Percentiles rank a stretch among this genome's conserved stretches.
Evolutionary conservation across 2,113 vertebrate genomes (phyloP).

Genomic region (Trematomus loennbergii): DNA sequence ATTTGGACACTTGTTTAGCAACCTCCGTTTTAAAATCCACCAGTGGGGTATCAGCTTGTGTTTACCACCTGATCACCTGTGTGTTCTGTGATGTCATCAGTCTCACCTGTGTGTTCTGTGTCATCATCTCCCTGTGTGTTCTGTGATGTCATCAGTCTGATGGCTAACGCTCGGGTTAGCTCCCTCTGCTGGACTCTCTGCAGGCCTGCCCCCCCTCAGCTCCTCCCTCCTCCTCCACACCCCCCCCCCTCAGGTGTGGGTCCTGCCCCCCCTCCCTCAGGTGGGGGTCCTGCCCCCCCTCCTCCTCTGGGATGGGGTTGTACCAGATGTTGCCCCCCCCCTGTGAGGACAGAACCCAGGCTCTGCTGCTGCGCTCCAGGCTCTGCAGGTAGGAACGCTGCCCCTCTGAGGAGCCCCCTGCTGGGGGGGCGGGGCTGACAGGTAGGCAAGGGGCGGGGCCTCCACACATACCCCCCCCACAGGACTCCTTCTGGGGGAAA

Average conservation of each 20-base stretch:
- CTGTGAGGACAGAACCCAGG: conserved; percentile 88
- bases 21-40: too few species aligned
- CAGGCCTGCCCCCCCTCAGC: background rate
- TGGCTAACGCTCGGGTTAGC: conserved; percentile 40
- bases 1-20: too few species aligned
- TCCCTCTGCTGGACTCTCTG: conserved; percentile 14
- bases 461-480: conserved; percentile 28
- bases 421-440: background rate
- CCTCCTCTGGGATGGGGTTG: conserved; percentile 94
- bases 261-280: conserved; percentile 84
- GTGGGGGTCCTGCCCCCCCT: conserved; percentile 74
- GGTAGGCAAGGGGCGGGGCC: conserved; percentile 8
- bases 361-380: conserved; percentile 89
- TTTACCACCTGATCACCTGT: conserved; percentile 4
- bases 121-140: conserved; percentile 43
- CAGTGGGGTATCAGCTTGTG: background rate
- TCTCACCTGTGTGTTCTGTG: conserved; percentile 58
- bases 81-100: too few species aligned
- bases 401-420: conserved; percentile 46
- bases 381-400: conserved; percentile 87
- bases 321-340: conserved; percentile 88
- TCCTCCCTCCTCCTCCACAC: conserved; percentile 68
- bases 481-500: conserved; percentile 36
- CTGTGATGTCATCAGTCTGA: conserved; percentile 53
- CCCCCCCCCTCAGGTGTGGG: conserved; percentile 23